Evolutionary conservation across 1,140 invertebrate species (phyloP).

Genomic region (Trinorchestia longiramus): DNA sequence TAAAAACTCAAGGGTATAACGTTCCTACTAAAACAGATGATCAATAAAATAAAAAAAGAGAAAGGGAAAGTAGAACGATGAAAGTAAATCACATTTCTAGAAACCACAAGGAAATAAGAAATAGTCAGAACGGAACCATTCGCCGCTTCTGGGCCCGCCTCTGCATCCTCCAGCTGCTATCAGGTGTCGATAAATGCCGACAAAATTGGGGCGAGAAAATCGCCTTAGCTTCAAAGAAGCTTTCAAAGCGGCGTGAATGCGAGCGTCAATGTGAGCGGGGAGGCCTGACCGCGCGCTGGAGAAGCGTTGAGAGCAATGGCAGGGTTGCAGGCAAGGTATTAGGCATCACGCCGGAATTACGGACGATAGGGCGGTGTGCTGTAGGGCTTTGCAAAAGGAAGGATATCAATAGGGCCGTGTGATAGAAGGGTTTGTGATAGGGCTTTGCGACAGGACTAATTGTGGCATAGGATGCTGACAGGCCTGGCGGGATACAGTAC

Average conservation of each 20-base stretch:
- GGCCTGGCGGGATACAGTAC: no score
- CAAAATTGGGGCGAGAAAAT: conserved; percentile 7
- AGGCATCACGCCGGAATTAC: neutral
- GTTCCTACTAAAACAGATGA: no score
- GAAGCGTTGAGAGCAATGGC: neutral
- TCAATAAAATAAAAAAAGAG: neutral
- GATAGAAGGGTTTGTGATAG: neutral
- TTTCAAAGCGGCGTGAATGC: neutral
- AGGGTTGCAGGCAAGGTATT: neutral
- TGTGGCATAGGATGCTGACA: no score
- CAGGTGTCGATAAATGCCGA: neutral
- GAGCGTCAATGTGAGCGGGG: neutral
- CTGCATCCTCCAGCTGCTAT: neutral
- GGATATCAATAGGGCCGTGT: neutral
- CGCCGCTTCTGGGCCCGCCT: neutral
- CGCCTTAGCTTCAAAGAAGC: conserved; percentile 6
- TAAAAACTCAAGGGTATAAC: neutral
- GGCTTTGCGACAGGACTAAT: neutral
- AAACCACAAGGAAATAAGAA: neutral
- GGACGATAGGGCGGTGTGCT: neutral
- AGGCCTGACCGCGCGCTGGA: neutral
- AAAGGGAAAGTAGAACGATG: neutral
- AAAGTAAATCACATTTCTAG: neutral
- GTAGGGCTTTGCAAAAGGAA: neutral
- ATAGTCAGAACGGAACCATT: neutral